Percentiles rank a stretch among this genome's conserved stretches.
Evolutionary conservation across 2,113 vertebrate genomes (phyloP).

Genomic region (Hippocampus barbouri): DNA sequence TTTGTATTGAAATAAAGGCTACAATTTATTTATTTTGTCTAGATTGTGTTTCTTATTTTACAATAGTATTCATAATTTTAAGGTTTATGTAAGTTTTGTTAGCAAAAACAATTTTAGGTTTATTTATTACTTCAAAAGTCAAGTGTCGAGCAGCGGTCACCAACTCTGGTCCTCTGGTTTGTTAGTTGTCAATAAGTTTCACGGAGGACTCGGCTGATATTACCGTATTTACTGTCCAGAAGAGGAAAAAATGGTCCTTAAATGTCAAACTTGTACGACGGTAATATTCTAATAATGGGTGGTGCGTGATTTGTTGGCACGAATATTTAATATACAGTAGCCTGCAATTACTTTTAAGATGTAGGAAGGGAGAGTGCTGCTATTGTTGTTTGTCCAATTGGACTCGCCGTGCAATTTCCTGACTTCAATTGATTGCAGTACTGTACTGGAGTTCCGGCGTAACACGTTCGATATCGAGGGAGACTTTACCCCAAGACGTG

Average conservation of each 20-base stretch:
- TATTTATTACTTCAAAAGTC: neutral
- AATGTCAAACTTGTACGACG: neutral
- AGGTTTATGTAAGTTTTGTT: neutral
- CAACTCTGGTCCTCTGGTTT: too few relatives aligned
- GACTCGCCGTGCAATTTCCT: too few relatives aligned
- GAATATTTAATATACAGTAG: too few relatives aligned
- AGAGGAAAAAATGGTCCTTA: neutral
- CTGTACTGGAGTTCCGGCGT: too few relatives aligned
- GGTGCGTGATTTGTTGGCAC: neutral
- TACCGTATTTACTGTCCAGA: neutral
- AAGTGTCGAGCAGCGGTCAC: too few relatives aligned
- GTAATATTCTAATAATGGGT: neutral
- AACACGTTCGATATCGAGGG: too few relatives aligned
- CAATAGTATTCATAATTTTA: too few relatives aligned
- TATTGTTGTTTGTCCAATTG: too few relatives aligned
- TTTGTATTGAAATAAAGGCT: constrained; percentile 8
- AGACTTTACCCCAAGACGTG: too few relatives aligned
- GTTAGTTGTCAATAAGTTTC: neutral
- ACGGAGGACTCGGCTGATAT: neutral
- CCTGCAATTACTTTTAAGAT: too few relatives aligned
- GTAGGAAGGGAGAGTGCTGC: too few relatives aligned
- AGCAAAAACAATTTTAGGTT: neutral
- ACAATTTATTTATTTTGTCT: neutral
- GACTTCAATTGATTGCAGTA: too few relatives aligned
- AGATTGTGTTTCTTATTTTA: neutral